A percentile compares a stretch with the other conserved stretches of the same genome.
Conservation (phyloP, 2,113 vertebrate species). For the Varanus komodoensis region DNA sequence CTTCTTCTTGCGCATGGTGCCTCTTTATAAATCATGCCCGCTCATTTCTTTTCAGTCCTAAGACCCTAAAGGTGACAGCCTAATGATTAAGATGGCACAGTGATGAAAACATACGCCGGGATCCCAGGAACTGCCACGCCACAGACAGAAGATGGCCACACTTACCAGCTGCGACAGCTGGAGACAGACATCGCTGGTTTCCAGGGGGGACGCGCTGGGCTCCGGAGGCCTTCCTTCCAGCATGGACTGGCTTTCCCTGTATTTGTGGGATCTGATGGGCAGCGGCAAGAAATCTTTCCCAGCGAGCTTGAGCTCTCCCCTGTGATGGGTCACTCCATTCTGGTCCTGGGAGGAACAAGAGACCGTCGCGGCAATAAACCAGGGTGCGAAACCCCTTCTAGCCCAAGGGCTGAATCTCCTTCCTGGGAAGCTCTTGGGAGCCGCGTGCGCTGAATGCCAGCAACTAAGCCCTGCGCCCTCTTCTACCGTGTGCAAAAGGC, state of each 20-base stretch:
- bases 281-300: conserved; percentile 79
- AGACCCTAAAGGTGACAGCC: background rate
- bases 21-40: background rate
- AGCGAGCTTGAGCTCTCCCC: conserved; percentile 79
- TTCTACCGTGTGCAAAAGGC: too few species aligned
- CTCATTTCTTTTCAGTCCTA: background rate
- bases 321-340: conserved; percentile 88
- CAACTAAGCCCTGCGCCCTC: too few species aligned
- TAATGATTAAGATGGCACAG: background rate
- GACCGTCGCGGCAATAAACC: background rate
- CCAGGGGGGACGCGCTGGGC: conserved; percentile 75
- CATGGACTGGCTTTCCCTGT: conserved; percentile 77
- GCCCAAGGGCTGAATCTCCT: background rate
- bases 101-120: background rate
- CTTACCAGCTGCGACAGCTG: conserved; percentile 87
- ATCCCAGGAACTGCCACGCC: background rate
- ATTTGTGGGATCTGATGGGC: conserved; percentile 80
- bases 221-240: conserved; percentile 79
- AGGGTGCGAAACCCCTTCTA: background rate
- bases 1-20: background rate
- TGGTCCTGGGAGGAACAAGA: conserved; percentile 73
- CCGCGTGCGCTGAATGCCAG: background rate
- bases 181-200: conserved; percentile 83
- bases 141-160: background rate
- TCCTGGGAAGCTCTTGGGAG: background rate